These are phyloP conservation scores for Phrynosoma blainvillii DNA, from an alignment of 2,113 vertebrate species.

Conservation along the genomic window DNA sequence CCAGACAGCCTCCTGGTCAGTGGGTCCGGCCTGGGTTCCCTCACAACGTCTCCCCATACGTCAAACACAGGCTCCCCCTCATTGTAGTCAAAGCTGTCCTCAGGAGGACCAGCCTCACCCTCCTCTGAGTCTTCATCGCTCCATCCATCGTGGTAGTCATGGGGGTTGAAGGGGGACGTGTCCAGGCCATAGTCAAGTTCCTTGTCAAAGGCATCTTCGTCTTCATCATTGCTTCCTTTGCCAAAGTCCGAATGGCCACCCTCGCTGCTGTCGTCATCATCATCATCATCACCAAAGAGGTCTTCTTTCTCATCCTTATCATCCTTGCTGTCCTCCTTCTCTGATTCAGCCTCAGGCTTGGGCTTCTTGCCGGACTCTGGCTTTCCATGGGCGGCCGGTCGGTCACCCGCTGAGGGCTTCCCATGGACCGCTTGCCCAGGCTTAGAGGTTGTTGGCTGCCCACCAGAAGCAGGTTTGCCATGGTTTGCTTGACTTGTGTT, in stretches of 20 bases:
- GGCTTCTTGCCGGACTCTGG: background rate
- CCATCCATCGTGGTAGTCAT: background rate
- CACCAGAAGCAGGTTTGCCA: accelerated
- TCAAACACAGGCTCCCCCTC: background rate
- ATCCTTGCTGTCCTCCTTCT: background rate
- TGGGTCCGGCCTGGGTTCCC: background rate
- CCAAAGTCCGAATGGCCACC: background rate
- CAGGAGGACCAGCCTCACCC: background rate
- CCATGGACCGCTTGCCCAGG: accelerated
- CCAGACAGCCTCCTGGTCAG: background rate
- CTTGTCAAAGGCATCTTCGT: background rate
- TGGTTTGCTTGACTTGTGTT: background rate
- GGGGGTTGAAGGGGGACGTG: background rate
- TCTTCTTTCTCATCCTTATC: background rate
- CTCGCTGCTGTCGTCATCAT: background rate
- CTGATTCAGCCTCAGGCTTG: background rate
- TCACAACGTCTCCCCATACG: background rate
- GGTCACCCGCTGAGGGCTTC: background rate
- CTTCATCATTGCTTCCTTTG: background rate
- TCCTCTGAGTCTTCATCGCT: background rate
- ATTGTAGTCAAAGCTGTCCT: background rate
- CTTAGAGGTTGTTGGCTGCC: background rate
- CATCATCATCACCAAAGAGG: background rate
- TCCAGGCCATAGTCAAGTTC: background rate
- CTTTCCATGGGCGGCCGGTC: background rate